Evolutionary conservation across 2,888 invertebrate species (phyloP).

Genomic region (Limnephilus auricula): DNA sequence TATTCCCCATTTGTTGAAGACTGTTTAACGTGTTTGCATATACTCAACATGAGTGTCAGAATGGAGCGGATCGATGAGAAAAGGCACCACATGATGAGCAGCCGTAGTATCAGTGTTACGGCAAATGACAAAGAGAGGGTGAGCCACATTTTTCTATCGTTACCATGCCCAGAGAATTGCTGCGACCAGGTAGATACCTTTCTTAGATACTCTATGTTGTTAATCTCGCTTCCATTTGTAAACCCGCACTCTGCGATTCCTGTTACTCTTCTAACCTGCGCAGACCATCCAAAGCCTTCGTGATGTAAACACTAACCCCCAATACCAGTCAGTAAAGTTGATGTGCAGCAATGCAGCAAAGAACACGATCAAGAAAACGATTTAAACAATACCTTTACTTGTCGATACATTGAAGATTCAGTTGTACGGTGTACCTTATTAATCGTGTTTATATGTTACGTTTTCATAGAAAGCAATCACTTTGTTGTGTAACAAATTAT

Average conservation of each 20-base stretch:
- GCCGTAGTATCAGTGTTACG: conserved; percentile 62
- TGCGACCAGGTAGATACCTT: conserved; percentile 74
- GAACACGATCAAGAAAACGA: neutral
- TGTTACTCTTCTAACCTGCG: neutral
- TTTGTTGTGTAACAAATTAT: neutral
- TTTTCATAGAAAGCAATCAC: neutral
- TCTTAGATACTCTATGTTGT: conserved; percentile 51
- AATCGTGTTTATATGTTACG: neutral
- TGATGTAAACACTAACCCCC: conserved; percentile 5
- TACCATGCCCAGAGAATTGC: conserved; percentile 78
- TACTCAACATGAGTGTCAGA: conserved; percentile 20
- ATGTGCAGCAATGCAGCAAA: neutral
- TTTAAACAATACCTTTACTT: neutral
- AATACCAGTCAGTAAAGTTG: neutral
- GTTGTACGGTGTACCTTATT: neutral
- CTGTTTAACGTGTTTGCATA: neutral
- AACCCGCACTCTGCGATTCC: neutral
- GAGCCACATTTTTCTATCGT: conserved; percentile 79
- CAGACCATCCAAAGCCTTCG: neutral
- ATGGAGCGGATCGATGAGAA: conserved; percentile 63
- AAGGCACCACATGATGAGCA: conserved; percentile 62
- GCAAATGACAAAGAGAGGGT: conserved; percentile 69
- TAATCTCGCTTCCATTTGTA: conserved; percentile 37
- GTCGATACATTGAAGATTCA: neutral
- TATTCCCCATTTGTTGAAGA: neutral